Evolutionary conservation across 2,888 invertebrate genomes (phyloP), one percentile per base, ranked within the genome.

Genomic region (Xestia c-nigrum): DNA sequence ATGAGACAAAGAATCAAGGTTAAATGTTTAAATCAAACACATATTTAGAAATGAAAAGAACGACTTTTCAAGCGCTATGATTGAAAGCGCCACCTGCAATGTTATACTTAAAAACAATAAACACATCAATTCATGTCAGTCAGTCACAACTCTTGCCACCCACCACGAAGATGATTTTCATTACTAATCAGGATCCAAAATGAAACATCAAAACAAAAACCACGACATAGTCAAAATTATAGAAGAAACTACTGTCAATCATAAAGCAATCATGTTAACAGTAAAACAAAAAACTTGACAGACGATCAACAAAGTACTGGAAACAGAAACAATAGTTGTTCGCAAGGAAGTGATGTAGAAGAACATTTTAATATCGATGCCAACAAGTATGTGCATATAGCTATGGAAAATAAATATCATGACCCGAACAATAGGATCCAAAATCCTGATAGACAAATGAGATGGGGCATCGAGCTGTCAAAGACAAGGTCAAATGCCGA

Each of bases 401-500:
- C 80, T 80, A 78, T 83, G 86, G 85, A 82, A 87, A 87, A 88
- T 86, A 86, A 80, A 90, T 89, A 89, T 90, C 86, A 85, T 80
- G 84, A 83, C 76, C 80, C 74, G 80, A 92, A 94, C 94, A 94
- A 94, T 94, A 89, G 91, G 80, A 88, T 89, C 66, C 83, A 87
- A 89, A 92, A 88, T 90, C 90, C 88, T 93, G 91, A 94, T 91
- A 93, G 91, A 92, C 90, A 90, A 93, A 93, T 88, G 87, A 91
- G 92, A 92, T 91, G 89, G 88, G 90, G 81, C 76, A 80, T 93
- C 92, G 87, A 93, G 91, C 91, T 93, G 94, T 93, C 92, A 89
- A 89, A 87, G 68, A 77, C 92, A 93, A 93, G 93, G 93, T 85
- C 88, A 78, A 0, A 80, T 74, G 72, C 61, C 68, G 70, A 81